Base-by-base conservation (phyloP, 1,140 invertebrate genomes). In the Euura lappo region DNA sequence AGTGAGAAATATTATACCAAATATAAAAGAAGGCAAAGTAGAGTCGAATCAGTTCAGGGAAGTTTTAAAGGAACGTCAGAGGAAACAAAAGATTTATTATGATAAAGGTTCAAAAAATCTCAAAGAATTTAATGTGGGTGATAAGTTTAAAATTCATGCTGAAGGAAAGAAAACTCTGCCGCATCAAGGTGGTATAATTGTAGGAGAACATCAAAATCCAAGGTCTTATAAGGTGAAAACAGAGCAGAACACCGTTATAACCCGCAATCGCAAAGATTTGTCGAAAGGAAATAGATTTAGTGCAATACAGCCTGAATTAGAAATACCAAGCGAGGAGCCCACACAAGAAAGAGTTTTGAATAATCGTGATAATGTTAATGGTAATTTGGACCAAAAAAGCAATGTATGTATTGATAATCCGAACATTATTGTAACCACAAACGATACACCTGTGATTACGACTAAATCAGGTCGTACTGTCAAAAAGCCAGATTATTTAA, bases 21-120 rank as follows among this genome's bases (percentile, higher is more conserved):
- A 2, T 8, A n/a, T 7, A 51, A n/a, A 51, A 51, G 11, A 51
- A 51, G 11, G 47, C 7, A 51, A 51, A 51, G 11, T 51, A 51
- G 11, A 51, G 11, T 7, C n/a, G 7, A 51, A 2, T 51, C 7
- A 51, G 11, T 8, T 8, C 2, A 51, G 47, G 2, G 11, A 51
- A 51, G 47, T 8, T 2, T 51, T 51, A 51, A 1, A 8, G 7
- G 47, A 7, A n/a, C 7, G 11, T 8, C 47, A 51, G 2, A n/a
- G 2, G 7, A 2, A 51, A 51, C 47, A 51, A 2, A 51, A 51
- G 11, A 8, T 51, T 2, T 51, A 10, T 70, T 66, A 72, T 8
- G 71, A 72, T 43, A 72, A 65, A 45, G 44, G 64, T 13, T 7
- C 71, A 5, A 43, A 66, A 72, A 67, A 65, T 72, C 44, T 72